Evolutionary conservation across 2,797 vertebrate genomes (phyloP), one percentile per base, ranked within the genome.

Genomic region (Gymnodraco acuticeps): DNA sequence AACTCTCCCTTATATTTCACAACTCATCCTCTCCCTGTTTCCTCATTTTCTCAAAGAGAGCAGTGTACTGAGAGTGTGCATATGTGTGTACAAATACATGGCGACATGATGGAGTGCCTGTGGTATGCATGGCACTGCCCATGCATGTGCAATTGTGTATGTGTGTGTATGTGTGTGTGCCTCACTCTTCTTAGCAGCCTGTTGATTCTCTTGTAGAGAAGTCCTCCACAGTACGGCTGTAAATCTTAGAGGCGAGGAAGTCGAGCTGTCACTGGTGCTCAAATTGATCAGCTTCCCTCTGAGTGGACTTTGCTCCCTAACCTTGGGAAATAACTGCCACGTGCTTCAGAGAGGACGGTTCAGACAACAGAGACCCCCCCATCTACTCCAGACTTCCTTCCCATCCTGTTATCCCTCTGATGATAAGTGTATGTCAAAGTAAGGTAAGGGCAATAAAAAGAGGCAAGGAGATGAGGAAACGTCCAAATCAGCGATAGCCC

Each of bases 341-440:
- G 42, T 81, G 88, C 82, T 70, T 60, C 27, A 2, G 2, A 73
- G 63, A 60, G 53, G 59, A 79, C 31, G 61, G 59, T 73, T 74
- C 53, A 23, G 62, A 80, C 33, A 38, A 38, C 33, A 27, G 52
- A 51, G 51, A 78, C 64, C 55, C 56, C 70, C 16, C 42, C 64
- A 48, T 62, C 15, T 16, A 14, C 62, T 67, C 16, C 41, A 0
- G 3, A 38, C 60, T 23, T 69, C 64, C 66, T 65, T 70, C 76
- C 73, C 61, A 75, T 72, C 76, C 79, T 84, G 84, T 90, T 84
- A 89, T 89, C 83, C 83, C 42, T 46, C 74, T 88, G 88, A 87
- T 88, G 75, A 82, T 71, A 78, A 85, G 79, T 70, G 66, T 65
- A 50, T 80, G 53, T 87, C 84, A 81, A 84, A 83, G 81, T 73